Evolutionary conservation across 2,113 vertebrate species (phyloP), one percentile per base, ranked within the genome.

Genomic region (Thalassarche chlororhynchos): DNA sequence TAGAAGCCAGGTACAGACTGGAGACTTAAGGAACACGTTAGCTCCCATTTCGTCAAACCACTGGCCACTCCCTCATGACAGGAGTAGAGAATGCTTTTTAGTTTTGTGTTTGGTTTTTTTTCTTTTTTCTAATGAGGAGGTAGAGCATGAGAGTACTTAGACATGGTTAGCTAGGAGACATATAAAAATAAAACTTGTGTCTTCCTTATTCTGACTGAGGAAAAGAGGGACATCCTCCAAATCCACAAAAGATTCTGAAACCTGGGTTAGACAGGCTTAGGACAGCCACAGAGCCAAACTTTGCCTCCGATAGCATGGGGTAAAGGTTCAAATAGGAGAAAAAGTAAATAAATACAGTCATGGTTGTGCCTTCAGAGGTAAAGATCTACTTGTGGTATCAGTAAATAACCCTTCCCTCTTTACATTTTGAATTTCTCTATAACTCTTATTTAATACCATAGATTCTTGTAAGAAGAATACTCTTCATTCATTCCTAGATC

Each of bases 361-460:
- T 14, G 4, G 19, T 34, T 72, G 31, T 82, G 61, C 10, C 62
- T 77, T 87, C 47, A 72, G 26, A 81, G 40, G 18, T 62, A 75
- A 58, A 76, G 18, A 47, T 84, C 36, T 72, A 72, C 24, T 75
- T 84, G 5, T 16, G 40, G 10, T 52, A 82, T 18, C n/a, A 44
- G 24, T 46, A 94, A 76, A 91, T 32, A 84, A 79, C 9, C 62
- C 40, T 44, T 89, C 31, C 57, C n/a, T 72, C 68, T 72, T 83
- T 24, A 76, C 6, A 34, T 9, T 93, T 34, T 29, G 7, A 47
- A 34, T 78, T 86, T 79, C 52, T 62, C 10, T 66, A 9, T 15
- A 93, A 42, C 38, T 58, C 64, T 76, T 64, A 57, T 66, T 58
- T 24, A 72, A 64, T 98, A 99, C 98, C 98, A 92, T 91, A 85